Conservation (phyloP, 2,888 invertebrate genomes). For the Chorisops tibialis region DNA sequence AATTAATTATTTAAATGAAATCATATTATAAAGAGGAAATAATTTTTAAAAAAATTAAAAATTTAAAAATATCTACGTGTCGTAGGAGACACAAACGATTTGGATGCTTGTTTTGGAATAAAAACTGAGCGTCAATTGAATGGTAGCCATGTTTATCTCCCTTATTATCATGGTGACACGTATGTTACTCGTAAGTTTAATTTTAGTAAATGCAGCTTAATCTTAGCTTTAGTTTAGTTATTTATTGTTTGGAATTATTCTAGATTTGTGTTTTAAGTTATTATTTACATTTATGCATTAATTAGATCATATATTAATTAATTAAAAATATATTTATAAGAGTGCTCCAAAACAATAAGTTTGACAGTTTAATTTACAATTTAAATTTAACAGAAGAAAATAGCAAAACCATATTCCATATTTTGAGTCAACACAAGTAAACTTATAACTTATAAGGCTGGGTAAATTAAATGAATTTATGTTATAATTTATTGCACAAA, state of each 20-base stretch:
- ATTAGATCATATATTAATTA: too few species aligned
- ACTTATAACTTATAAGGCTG: too few species aligned
- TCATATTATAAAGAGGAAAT: neutral
- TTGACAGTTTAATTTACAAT: too few species aligned
- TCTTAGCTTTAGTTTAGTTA: neutral
- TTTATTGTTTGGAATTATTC: neutral
- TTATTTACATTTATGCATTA: too few species aligned
- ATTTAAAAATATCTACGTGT: conserved; percentile 9
- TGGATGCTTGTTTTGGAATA: conserved; percentile 52
- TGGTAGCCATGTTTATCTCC: conserved; percentile 77
- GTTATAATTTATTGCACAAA: too few species aligned
- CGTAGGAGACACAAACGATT: conserved; percentile 50
- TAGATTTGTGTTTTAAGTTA: neutral
- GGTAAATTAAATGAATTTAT: too few species aligned
- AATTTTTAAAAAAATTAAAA: conserved; percentile 3
- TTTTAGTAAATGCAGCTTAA: conserved; percentile 10
- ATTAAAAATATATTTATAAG: too few species aligned
- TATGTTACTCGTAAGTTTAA: conserved; percentile 72
- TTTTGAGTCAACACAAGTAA: too few species aligned
- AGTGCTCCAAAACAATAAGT: too few species aligned
- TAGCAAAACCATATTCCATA: too few species aligned
- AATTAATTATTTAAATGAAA: neutral
- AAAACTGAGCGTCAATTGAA: conserved; percentile 70
- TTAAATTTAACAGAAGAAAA: too few species aligned
- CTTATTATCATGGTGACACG: conserved; percentile 79